Base-by-base conservation (phyloP, 2,113 vertebrate species). In the Hippopotamus amphibius region DNA sequence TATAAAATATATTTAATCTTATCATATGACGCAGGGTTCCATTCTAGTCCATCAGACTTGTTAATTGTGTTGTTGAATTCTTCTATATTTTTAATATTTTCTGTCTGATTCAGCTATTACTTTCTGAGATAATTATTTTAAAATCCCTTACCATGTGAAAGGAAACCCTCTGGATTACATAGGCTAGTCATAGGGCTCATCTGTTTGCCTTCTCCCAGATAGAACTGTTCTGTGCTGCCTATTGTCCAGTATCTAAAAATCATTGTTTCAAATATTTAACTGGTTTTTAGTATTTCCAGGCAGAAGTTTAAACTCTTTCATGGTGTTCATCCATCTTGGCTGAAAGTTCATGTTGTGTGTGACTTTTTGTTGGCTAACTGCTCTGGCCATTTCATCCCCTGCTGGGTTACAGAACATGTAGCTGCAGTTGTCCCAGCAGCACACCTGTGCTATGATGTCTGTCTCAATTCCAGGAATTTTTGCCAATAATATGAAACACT, bases 91-190 rank as follows among this genome's bases (percentile, higher is more conserved):
- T 79, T 37, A 66, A 15, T 82, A 69, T 87, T 22, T 68, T 97
- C 17, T 83, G 4, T 87, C 33, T 93, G 19, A 6, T 81, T 88
- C 16, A 88, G 16, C 41, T 61, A 50, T 50, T 77, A 85, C n/a
- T 77, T 77, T 57, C 68, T 48, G 30, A 82, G 76, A 74, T n/a
- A 9, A 82, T 92, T 76, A 89, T 90, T 94, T 96, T 41, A 63
- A 93, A 92, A 86, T 59, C 16, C 53, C 26, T 81, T n/a, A 68
- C 17, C n/a, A 19, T 55, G 21, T n/a, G 9, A 77, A 71, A 90
- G 30, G 16, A 50, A 87, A 65, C 6, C 3, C 59, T 66, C 43
- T 59, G 1, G 1, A 10, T 9, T 30, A 83, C 19, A 4, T 9
- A 22, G 1, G 7, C 7, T 6, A 53, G 0, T 80, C 48, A 48